Evolutionary conservation across 2,113 vertebrate species (phyloP).

Genomic region (Thunnus thynnus): DNA sequence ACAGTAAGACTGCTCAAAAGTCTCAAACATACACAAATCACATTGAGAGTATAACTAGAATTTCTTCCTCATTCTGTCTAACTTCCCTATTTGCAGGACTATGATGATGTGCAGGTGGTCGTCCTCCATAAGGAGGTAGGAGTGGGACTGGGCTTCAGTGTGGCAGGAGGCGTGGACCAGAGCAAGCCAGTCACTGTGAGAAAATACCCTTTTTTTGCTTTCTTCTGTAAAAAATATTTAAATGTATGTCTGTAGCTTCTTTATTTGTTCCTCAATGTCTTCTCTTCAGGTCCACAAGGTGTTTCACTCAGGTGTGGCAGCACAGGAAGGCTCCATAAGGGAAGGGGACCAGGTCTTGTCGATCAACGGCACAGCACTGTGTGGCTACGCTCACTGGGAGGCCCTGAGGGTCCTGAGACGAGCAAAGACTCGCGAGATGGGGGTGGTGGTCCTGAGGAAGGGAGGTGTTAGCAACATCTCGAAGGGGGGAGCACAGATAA

Average conservation of each 20-base stretch:
- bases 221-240: background rate
- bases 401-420: constrained; percentile 79
- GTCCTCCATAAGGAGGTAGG: constrained; percentile 88
- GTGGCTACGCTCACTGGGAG: constrained; percentile 78
- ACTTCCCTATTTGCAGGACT: constrained; percentile 67
- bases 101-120: constrained; percentile 84
- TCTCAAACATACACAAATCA: background rate
- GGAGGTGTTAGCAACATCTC: background rate
- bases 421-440: constrained; percentile 75
- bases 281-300: constrained; percentile 83
- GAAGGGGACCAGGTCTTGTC: constrained; percentile 84
- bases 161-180: constrained; percentile 87
- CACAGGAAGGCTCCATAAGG: constrained; percentile 82
- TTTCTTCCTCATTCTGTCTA: background rate
- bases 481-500: constrained; percentile 10
- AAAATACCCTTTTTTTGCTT: background rate
- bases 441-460: constrained; percentile 84
- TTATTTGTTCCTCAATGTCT: constrained; percentile 14
- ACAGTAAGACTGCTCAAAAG: no score
- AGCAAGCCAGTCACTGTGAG: constrained; percentile 87
- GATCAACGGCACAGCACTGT: constrained; percentile 84
- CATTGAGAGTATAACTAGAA: background rate
- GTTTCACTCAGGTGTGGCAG: constrained; percentile 81
- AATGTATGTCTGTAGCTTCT: background rate
- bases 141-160: constrained; percentile 85